Percentiles rank a stretch among this genome's conserved stretches.
These are phyloP conservation scores for Osedax fenrisi DNA, from an alignment of 2,888 invertebrate genomes.

Conservation along the genomic window DNA sequence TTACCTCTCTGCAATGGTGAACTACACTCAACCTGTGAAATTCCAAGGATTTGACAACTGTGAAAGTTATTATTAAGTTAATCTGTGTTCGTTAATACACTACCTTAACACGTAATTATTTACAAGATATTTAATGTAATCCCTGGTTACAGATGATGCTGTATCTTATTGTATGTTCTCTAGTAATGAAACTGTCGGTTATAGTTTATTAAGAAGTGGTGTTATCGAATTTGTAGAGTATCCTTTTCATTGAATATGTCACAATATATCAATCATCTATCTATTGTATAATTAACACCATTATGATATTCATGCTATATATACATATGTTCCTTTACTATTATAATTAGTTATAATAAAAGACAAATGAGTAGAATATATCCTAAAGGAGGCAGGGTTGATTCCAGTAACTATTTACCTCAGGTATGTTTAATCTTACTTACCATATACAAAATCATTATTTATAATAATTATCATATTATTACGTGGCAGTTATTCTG, in stretches of 20 bases:
- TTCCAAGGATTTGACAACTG: slow-evolving; percentile 94
- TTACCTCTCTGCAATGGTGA: slow-evolving; percentile 93
- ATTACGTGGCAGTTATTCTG: slow-evolving; percentile 99
- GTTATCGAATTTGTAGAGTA: slow-evolving; percentile 38
- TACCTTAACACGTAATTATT: too few species aligned
- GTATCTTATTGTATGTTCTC: slow-evolving; percentile 96
- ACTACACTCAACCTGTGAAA: slow-evolving; percentile 98
- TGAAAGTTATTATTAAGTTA: slow-evolving; percentile 77
- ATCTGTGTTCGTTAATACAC: too few species aligned
- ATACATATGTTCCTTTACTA: too few species aligned
- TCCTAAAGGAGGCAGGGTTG: slow-evolving; percentile 92
- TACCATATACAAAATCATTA: too few species aligned
- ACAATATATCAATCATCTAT: too few species aligned
- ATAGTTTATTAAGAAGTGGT: slow-evolving; percentile 77
- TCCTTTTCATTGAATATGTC: too few species aligned
- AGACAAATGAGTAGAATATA: slow-evolving; percentile 97
- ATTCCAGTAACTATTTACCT: slow-evolving; percentile 98
- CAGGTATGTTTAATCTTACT: too few species aligned
- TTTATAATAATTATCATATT: too few species aligned
- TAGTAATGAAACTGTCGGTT: slow-evolving; percentile 88
- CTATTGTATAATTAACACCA: too few species aligned
- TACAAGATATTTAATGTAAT: too few species aligned
- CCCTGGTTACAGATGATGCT: slow-evolving; percentile 78
- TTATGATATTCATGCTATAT: too few species aligned
- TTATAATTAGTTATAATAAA: slow-evolving; percentile 69